A percentile compares a stretch with the other conserved stretches of the same genome.
phyloP scores from a whole-genome alignment of 2,797 vertebrate species.

The Trichosurus vulpecula region DNA sequence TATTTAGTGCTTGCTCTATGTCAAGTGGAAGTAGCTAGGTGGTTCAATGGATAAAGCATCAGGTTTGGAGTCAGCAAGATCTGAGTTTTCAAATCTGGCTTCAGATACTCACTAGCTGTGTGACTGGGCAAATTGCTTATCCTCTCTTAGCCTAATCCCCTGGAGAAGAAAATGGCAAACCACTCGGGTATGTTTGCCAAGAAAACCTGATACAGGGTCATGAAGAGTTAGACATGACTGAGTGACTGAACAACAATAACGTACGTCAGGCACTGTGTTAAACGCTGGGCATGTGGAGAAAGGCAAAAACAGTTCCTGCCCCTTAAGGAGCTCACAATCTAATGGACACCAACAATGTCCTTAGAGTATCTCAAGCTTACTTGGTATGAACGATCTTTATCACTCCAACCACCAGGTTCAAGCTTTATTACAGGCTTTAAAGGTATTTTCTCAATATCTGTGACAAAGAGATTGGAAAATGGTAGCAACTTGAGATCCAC shows the following conservation, averaged over 20 bases:
- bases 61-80: not conserved
- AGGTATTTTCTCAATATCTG: not conserved
- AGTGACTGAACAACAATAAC: not conserved
- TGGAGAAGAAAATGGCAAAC: not conserved
- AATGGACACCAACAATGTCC: not conserved
- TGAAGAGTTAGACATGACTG: not conserved
- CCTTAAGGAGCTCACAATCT: not conserved
- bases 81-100: not conserved
- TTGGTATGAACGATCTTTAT: not conserved
- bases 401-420: not conserved
- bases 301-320: not conserved
- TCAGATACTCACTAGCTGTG: not conserved
- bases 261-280: not conserved
- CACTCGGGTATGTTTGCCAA: not conserved
- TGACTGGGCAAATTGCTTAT: not conserved
- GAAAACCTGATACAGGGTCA: not conserved
- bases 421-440: not conserved
- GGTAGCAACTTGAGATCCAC: not conserved
- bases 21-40: not conserved
- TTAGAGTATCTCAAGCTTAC: not conserved
- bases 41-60: not conserved
- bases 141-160: not conserved
- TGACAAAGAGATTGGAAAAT: not conserved
- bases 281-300: not conserved
- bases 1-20: not conserved